Evolutionary conservation across 1,140 invertebrate genomes (phyloP), one percentile per base, ranked within the genome.

Genomic region (Chymomyza costata): DNA sequence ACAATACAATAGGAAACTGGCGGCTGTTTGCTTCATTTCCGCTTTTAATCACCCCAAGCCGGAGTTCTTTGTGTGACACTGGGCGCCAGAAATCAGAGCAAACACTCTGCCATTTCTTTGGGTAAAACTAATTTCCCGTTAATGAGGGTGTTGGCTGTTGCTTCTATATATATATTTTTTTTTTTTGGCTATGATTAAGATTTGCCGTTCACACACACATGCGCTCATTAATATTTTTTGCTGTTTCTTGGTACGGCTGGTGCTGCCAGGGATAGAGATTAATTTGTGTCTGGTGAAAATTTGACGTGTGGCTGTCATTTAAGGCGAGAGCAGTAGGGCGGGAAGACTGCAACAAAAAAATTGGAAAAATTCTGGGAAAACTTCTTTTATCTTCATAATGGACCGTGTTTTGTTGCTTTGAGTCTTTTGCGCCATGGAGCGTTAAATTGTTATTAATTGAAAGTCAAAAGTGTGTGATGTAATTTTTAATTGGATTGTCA

Each of bases 391-490:
- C 73, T 52, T 52, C 57, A 40, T 55, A 49, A 56, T 66, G 38
- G n/a, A n/a, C n/a, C 6, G 2, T 14, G 30, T 35, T 31, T 40
- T 35, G 45, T 59, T 34, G 15, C 51, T 64, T n/a, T n/a, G 59
- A 59, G 21, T 8, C 21, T 25, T 25, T 25, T 8, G 21, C 21
- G 21, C 21, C 21, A 52, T 61, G 39, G 59, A 30, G 65, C 80
- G 65, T 83, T 62, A 70, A 82, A 82, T 82, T 82, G 68, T 82
- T 80, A 82, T 82, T 82, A 83, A 82, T 82, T 82, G 68, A 78
- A 78, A 80, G 67, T 78, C 71, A 71, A 67, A 78, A 78, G 54
- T 62, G 21, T 35, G 49, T 48, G 45, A 38, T 54, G 38, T 13
- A 61, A 51, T 48, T 76, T 76, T 76, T 76, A 76, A 76, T 76